Evolutionary conservation across 1,140 invertebrate genomes (phyloP).

Genomic region (Drosophila ercepeae): DNA sequence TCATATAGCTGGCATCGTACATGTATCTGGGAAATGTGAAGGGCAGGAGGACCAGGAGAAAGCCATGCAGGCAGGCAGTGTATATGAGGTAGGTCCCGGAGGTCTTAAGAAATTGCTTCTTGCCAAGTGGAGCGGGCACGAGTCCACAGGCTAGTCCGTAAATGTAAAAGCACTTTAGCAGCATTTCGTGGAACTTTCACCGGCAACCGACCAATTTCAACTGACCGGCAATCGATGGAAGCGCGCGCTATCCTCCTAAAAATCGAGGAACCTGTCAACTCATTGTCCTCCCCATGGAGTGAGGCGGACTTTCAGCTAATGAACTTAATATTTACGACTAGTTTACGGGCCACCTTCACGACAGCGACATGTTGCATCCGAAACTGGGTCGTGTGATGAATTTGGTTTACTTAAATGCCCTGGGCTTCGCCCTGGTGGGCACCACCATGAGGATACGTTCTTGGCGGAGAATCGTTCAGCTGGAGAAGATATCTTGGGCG

Average conservation of each 20-base stretch:
- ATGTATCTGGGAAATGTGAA: constrained; percentile 29
- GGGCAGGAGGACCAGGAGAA: constrained; percentile 15
- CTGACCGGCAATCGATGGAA: neutral
- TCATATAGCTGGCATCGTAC: constrained; percentile 36
- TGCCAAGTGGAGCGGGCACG: constrained; percentile 18
- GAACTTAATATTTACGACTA: neutral
- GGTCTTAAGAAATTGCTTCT: neutral
- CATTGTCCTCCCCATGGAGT: neutral
- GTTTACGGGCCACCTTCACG: neutral
- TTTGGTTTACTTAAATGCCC: constrained; percentile 39
- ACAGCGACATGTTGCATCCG: constrained; percentile 51
- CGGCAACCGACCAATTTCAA: constrained; percentile 1
- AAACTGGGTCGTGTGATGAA: constrained; percentile 28
- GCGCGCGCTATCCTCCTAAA: constrained; percentile 8
- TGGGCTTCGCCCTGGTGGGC: constrained; percentile 46
- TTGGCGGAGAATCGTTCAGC: neutral
- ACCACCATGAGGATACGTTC: constrained; percentile 20
- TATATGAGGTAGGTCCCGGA: constrained; percentile 14
- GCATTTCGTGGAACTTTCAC: constrained; percentile 3
- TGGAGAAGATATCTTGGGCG: constrained; percentile 1
- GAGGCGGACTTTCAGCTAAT: constrained; percentile 5
- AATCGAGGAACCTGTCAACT: neutral
- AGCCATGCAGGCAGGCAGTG: constrained; percentile 12
- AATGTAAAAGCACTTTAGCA: constrained; percentile 22
- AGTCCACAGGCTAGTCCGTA: constrained; percentile 18